Evolutionary conservation across 2,113 vertebrate species (phyloP), one percentile per base, ranked within the genome.

Genomic region (Actenoides hombroni): DNA sequence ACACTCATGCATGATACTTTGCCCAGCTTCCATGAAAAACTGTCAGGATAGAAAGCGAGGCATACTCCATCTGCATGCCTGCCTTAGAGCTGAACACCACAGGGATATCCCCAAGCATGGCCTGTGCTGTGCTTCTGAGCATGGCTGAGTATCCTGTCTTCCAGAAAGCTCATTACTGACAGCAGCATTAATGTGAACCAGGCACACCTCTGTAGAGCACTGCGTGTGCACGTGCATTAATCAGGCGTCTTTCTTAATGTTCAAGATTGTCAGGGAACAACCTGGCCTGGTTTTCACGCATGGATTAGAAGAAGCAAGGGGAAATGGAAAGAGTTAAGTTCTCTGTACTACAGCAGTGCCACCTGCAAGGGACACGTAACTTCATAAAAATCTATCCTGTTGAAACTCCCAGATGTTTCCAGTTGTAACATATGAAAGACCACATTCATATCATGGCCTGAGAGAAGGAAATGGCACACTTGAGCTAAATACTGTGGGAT

Each of bases 391-490:
- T 16, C 53, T 73, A 37, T 91, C 31, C 61, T 39, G 2, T 4
- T 48, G 70, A 78, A 94, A 83, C 37, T 63, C 67, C 12, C 61
- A 88, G 74, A 88, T 7, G 26, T 75, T 94, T 90, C 64, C 76
- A 83, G 35, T 93, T 86, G 71, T 67, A 74, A 37, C 15, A 18
- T 67, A 48, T 23, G 54, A 68, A 90, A 86, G n/a, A 24, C 2
- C 39, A 40, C 39, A 70, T 80, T 90, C 60, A 46, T 31, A 29
- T 44, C 57, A 29, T 5, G 49, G 46, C 35, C 79, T 33, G 51
- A 81, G 74, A 94, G 68, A 46, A 88, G 88, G 90, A 97, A 97
- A 95, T 70, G 71, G 59, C 68, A 95, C 83, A 56, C 56, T 80
- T 88, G 29, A 4, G 4, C 68, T 82, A 65, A 90, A 59, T 31